Percentiles rank a stretch among this genome's conserved stretches.
Evolutionary conservation across 2,113 vertebrate genomes (phyloP).

Genomic region (Actinemys pallida): DNA sequence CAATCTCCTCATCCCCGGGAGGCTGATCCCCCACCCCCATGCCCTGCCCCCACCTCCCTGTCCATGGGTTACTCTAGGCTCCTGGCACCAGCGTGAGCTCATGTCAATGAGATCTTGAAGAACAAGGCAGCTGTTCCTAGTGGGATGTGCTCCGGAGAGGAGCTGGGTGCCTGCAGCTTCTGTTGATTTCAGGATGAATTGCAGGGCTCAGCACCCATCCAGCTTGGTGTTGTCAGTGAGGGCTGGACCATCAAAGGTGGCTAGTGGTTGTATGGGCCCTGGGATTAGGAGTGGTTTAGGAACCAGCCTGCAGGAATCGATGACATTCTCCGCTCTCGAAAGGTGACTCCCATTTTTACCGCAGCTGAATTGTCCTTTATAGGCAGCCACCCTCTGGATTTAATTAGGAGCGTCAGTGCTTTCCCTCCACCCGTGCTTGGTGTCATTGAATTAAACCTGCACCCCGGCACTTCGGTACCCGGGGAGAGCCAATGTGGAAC

Average conservation of each 20-base stretch:
- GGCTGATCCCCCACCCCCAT: neutral
- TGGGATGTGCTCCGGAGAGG: neutral
- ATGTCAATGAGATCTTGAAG: neutral
- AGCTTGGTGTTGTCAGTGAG: neutral
- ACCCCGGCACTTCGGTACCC: neutral
- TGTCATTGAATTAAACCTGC: neutral
- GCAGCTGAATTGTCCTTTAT: neutral
- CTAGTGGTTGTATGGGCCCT: neutral
- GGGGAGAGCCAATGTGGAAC: neutral
- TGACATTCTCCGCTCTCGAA: neutral
- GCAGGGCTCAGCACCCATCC: neutral
- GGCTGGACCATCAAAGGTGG: neutral
- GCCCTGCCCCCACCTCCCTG: neutral
- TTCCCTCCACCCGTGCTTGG: neutral
- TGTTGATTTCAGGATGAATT: neutral
- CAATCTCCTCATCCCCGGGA: neutral
- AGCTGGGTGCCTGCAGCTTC: neutral
- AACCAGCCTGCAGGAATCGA: neutral
- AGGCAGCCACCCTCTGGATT: neutral
- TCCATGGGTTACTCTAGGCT: neutral
- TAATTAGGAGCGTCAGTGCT: neutral
- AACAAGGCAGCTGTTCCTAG: neutral
- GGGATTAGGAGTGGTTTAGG: neutral
- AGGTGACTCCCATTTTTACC: slow-evolving; percentile 59
- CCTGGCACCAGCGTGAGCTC: neutral